Base-by-base conservation (phyloP, 1,140 invertebrate species). In the Pseudachorutes palmiensis region DNA sequence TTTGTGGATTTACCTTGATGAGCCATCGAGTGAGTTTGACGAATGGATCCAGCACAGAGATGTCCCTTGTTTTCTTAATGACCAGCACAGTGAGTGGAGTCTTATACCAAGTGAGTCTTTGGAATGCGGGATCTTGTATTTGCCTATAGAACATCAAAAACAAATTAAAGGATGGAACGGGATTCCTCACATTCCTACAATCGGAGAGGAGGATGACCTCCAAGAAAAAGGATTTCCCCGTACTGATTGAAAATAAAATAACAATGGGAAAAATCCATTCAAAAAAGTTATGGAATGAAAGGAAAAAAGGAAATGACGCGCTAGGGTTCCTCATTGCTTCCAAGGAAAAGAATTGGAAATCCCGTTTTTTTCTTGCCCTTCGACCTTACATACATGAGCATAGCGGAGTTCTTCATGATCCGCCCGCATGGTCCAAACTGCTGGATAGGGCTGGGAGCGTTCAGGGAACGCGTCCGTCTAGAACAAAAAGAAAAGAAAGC, bases 31-130 rank as follows among this genome's bases (percentile, higher is more conserved):
- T 89, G n/a, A 97, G 84, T 74, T 95, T 88, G 31, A 94, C 88
- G 78, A 97, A 98, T 0, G 93, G 92, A 58, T 86, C 83, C 45
- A 95, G 80, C 19, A 97, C 91, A 24, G 87, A 86, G 0, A 87
- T 87, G 80, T 97, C 95, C 77, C 91, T 86, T 31, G 94, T 88
- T 78, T 98, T 97, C 79, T 97, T 97, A 76, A 97, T 94, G 45
- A 98, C 92, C 64, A 98, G 83, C 66, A 97, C 94, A 1, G 90
- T 92, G 28, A 95, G 82, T 1, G 94, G 94, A 33, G 92, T 89
- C 79, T 96, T 97, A 83, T 94, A 91, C 95, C 95, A 98, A 16
- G 91, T 96, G 72, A 97, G 80, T 73, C 93, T 84, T 81, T 97
- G 94, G 73, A 91, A 94, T 68, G 92, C 92, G 30, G 94, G 94